A percentile compares a stretch with the other conserved stretches of the same genome.
Conservation (phyloP, 2,113 vertebrate species). For the Dendrocopos noguchii region DNA sequence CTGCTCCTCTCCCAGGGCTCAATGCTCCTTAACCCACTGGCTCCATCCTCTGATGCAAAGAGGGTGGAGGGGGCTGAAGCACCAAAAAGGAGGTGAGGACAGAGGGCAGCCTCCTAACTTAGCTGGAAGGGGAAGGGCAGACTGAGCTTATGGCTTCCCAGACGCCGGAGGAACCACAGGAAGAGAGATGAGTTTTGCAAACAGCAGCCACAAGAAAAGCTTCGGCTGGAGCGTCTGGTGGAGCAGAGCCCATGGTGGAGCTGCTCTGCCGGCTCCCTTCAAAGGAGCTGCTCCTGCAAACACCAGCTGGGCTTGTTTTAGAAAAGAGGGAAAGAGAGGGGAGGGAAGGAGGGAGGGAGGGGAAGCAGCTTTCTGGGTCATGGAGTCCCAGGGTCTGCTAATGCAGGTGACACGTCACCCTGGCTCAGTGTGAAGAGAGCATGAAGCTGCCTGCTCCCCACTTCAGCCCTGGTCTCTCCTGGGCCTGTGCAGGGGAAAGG, state of each 20-base stretch:
- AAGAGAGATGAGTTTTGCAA: not conserved
- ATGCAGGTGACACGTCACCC: not conserved
- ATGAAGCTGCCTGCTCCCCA: not conserved
- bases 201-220: not conserved
- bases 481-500: not conserved
- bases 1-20: not conserved
- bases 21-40: rapidly evolving
- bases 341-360: not conserved
- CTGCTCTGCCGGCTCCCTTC: not conserved
- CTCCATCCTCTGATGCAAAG: not conserved
- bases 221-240: not conserved
- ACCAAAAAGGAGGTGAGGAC: rapidly evolving
- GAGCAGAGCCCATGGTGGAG: not conserved
- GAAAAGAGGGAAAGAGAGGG: not conserved
- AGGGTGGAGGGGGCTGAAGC: not conserved
- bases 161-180: not conserved
- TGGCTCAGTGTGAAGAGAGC: not conserved
- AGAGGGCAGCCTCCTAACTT: not conserved
- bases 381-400: not conserved
- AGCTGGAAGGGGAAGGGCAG: not conserved
- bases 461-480: not conserved
- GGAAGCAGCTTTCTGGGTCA: slow-evolving; percentile 34
- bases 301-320: not conserved
- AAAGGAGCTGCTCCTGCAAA: not conserved
- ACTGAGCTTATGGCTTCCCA: not conserved